Conservation (phyloP, 2,888 invertebrate genomes). For the Pachliopta kotzebuea region DNA sequence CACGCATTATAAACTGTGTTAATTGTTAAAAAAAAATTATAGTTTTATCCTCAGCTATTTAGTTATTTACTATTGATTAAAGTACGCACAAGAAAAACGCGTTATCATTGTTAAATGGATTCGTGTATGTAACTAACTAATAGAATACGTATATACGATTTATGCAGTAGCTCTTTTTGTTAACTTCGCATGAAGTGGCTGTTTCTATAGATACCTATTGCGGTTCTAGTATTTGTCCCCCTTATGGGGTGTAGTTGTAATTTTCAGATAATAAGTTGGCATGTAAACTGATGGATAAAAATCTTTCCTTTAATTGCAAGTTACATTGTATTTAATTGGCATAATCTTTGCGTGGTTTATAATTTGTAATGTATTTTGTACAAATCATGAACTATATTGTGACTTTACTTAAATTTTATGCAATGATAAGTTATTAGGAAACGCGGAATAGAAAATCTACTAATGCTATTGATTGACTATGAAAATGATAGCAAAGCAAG, state of each 20-base stretch:
- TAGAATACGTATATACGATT: constrained; percentile 13
- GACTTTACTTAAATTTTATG: too few species aligned
- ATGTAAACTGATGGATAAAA: neutral
- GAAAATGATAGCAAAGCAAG: too few species aligned
- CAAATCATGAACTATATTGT: too few species aligned
- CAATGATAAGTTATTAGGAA: too few species aligned
- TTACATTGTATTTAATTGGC: too few species aligned
- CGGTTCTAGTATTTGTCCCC: neutral
- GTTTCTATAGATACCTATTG: neutral
- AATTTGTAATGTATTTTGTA: too few species aligned
- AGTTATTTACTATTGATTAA: constrained; percentile 19
- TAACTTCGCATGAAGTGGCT: constrained; percentile 6
- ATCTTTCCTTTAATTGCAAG: neutral
- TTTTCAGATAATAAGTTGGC: neutral
- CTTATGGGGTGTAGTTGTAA: neutral
- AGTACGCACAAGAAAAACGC: constrained; percentile 16
- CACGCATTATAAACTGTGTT: neutral
- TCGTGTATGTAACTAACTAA: constrained; percentile 14
- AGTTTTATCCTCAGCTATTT: constrained; percentile 7
- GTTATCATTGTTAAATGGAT: constrained; percentile 24
- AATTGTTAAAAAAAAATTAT: constrained; percentile 7
- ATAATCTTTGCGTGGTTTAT: too few species aligned
- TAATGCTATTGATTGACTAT: too few species aligned
- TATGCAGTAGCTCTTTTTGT: constrained; percentile 18
- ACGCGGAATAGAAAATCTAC: too few species aligned